Conservation (phyloP, 2,888 invertebrate genomes). For the Lymantria monacha region DNA sequence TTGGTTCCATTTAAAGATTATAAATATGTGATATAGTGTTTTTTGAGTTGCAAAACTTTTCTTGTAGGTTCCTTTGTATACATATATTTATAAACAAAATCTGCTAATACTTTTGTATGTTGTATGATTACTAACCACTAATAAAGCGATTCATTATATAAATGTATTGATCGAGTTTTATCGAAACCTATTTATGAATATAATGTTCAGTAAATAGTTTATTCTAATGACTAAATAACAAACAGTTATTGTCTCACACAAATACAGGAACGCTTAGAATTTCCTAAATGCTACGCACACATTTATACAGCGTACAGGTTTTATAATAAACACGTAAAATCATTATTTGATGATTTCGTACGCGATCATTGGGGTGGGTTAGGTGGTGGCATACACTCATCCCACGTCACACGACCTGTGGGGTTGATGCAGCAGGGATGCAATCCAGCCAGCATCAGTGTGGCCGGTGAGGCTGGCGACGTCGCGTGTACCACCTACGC, state of each 20-base stretch:
- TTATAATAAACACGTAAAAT: constrained; percentile 78
- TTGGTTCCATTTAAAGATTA: too few relatives aligned
- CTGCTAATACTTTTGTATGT: too few relatives aligned
- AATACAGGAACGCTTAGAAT: constrained; percentile 31
- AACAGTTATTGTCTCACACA: constrained; percentile 35
- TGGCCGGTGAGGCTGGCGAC: constrained; percentile 76
- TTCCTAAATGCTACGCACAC: constrained; percentile 30
- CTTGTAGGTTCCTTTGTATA: too few relatives aligned
- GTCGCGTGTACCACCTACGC: constrained; percentile 78
- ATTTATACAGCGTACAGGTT: constrained; percentile 41
- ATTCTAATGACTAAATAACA: constrained; percentile 54
- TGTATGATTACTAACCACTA: too few relatives aligned
- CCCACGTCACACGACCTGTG: constrained; percentile 38
- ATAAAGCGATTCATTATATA: constrained; percentile 8
- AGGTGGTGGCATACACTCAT: constrained; percentile 51
- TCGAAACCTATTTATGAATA: constrained; percentile 54
- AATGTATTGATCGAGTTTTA: constrained; percentile 53
- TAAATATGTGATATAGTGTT: too few relatives aligned
- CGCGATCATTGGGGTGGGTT: constrained; percentile 67
- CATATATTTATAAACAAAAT: too few relatives aligned
- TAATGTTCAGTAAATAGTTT: constrained; percentile 63
- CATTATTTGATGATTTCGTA: constrained; percentile 80
- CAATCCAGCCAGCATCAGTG: constrained; percentile 72
- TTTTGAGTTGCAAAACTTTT: too few relatives aligned
- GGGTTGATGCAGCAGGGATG: constrained; percentile 67